phyloP scores from a whole-genome alignment of 2,113 vertebrate species.

The Sylvicapra grimmia region DNA sequence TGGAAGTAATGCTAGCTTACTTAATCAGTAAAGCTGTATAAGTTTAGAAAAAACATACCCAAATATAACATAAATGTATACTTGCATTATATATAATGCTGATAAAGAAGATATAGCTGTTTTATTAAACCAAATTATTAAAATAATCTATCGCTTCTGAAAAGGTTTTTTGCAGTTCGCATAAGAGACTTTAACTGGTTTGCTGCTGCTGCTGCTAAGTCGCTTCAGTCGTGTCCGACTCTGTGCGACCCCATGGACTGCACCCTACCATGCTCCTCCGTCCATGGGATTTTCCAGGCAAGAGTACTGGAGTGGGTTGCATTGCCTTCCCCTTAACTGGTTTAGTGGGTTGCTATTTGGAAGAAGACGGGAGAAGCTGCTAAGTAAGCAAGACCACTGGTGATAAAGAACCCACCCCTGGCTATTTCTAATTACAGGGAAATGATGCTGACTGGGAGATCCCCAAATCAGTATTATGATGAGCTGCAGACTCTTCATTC shows the following conservation, averaged over 20 bases:
- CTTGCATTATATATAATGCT: not conserved
- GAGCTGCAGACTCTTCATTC: conserved; percentile 92
- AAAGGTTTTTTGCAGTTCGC: conserved; percentile 98
- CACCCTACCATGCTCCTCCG: not conserved
- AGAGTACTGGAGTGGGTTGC: too few species aligned
- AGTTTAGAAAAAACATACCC: conserved; percentile 15
- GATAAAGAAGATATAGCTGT: not conserved
- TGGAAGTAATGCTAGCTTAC: not conserved
- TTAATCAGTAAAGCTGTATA: not conserved
- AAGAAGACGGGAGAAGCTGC: conserved; percentile 89
- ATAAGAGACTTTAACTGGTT: conserved; percentile 97
- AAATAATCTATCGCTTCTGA: conserved; percentile 93
- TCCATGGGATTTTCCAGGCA: too few species aligned
- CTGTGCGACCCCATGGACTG: not conserved
- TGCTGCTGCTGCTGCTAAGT: conserved; percentile 27
- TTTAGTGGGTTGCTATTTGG: conserved; percentile 87
- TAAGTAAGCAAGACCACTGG: conserved; percentile 93
- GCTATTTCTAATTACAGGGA: not conserved
- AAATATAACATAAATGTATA: not conserved
- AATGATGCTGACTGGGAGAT: not conserved
- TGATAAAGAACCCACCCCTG: not conserved
- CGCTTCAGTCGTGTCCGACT: not conserved
- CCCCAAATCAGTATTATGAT: conserved; percentile 84
- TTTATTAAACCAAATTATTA: conserved; percentile 28
- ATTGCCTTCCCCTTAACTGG: conserved; percentile 83